phyloP scores from a whole-genome alignment of 2,113 vertebrate genomes.

The Tragelaphus imberbis region DNA sequence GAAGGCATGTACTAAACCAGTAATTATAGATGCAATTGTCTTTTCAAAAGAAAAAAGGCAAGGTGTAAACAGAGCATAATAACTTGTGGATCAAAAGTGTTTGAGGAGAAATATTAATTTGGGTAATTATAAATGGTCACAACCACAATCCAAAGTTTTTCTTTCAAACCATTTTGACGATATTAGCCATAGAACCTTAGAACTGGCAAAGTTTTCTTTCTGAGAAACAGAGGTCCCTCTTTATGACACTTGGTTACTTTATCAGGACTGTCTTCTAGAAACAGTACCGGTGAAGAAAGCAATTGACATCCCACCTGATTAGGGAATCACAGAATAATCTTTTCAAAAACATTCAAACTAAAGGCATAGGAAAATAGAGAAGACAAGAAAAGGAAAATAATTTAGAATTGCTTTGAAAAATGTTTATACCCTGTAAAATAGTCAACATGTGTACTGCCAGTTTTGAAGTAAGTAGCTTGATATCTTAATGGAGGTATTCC shows the following conservation, averaged over 20 bases:
- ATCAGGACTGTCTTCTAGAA: background rate
- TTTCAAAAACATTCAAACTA: background rate
- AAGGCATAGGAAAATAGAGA: background rate
- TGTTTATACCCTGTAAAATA: background rate
- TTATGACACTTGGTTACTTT: background rate
- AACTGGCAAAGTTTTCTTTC: background rate
- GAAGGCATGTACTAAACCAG: background rate
- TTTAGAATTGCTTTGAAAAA: background rate
- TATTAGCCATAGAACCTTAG: background rate
- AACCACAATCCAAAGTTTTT: background rate
- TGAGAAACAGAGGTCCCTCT: background rate
- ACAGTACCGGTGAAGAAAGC: background rate
- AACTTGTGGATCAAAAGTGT: background rate
- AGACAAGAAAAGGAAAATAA: background rate
- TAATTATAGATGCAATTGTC: background rate
- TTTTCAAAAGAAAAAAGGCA: background rate
- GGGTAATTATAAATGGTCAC: background rate
- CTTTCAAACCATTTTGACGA: background rate
- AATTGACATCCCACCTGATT: background rate
- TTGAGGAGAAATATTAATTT: background rate
- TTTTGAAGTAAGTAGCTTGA: constrained; percentile 18
- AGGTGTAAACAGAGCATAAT: background rate
- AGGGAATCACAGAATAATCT: background rate
- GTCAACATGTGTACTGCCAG: background rate
- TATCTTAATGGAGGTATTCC: background rate